These are phyloP conservation scores for Syrista parreyssii DNA, from an alignment of 2,888 invertebrate genomes.

Conservation along the genomic window DNA sequence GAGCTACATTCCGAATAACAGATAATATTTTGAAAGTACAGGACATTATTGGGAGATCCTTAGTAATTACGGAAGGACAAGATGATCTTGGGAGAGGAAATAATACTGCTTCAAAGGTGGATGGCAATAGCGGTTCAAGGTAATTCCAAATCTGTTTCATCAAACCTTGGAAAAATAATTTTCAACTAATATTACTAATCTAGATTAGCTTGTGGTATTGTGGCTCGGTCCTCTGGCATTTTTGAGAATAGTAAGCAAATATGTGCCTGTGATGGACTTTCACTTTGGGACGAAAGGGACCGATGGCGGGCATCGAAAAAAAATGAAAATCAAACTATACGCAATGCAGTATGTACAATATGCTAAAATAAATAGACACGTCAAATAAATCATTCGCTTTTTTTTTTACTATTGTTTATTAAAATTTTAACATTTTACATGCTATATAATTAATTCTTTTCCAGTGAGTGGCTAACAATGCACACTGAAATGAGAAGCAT, in stretches of 20 bases:
- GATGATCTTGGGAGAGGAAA: conserved; percentile 74
- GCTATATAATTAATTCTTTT: not conserved
- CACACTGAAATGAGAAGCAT: not conserved
- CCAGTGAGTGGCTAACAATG: not conserved
- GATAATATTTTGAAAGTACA: conserved; percentile 74
- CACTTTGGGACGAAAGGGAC: conserved; percentile 88
- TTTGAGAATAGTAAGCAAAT: conserved; percentile 88
- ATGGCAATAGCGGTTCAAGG: conserved; percentile 76
- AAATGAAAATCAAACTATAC: conserved; percentile 6
- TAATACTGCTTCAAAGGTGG: conserved; percentile 68
- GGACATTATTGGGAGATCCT: conserved; percentile 82
- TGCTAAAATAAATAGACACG: conserved; percentile 9
- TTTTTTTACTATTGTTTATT: conserved; percentile 6
- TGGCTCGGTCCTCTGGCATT: conserved; percentile 88
- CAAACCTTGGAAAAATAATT: not conserved
- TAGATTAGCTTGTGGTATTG: conserved; percentile 86
- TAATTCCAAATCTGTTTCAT: conserved; percentile 44
- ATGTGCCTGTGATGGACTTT: conserved; percentile 90
- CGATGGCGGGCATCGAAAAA: conserved; percentile 63
- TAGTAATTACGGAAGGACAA: conserved; percentile 75
- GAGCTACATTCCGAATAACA: conserved; percentile 75
- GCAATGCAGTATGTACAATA: conserved; percentile 31
- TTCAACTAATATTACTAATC: conserved; percentile 10
- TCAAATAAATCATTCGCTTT: not conserved
- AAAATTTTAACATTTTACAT: not conserved